Conservation (phyloP, 2,888 invertebrate species). For the Lochmaea crataegi region DNA sequence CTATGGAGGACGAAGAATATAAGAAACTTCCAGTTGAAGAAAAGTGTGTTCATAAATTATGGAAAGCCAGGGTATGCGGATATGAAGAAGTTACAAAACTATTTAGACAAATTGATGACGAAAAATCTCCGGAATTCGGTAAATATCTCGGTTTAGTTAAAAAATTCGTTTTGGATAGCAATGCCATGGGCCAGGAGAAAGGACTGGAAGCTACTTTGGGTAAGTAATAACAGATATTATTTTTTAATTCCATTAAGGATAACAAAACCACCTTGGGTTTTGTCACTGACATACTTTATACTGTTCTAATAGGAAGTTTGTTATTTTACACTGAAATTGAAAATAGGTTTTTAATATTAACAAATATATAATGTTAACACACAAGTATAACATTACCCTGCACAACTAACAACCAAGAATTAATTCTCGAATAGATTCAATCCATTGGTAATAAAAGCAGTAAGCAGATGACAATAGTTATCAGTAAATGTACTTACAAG, state of each 20-base stretch:
- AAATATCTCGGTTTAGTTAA: constrained; percentile 92
- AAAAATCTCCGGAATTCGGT: constrained; percentile 93
- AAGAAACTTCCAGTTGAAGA: constrained; percentile 90
- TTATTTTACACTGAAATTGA: too few species aligned
- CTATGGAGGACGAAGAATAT: constrained; percentile 73
- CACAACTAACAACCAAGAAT: too few species aligned
- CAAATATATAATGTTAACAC: too few species aligned
- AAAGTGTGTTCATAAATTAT: constrained; percentile 91
- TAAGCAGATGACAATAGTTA: too few species aligned
- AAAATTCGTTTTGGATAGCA: constrained; percentile 94
- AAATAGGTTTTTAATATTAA: too few species aligned
- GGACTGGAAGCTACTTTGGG: constrained; percentile 88
- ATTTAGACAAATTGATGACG: constrained; percentile 89
- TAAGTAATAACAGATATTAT: constrained; percentile 1
- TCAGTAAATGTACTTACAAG: too few species aligned
- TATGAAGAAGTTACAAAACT: constrained; percentile 93
- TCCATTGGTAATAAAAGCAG: too few species aligned
- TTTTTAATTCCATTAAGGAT: not conserved
- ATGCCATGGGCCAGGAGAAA: constrained; percentile 96
- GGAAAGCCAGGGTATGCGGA: constrained; percentile 95
- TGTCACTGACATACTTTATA: not conserved
- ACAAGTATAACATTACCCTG: too few species aligned
- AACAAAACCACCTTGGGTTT: not conserved
- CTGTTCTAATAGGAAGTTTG: not conserved
- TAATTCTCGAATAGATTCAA: too few species aligned